A percentile compares a stretch with the other conserved stretches of the same genome.
Evolutionary conservation across 2,797 vertebrate genomes (phyloP).

Genomic region (Emys orbicularis): DNA sequence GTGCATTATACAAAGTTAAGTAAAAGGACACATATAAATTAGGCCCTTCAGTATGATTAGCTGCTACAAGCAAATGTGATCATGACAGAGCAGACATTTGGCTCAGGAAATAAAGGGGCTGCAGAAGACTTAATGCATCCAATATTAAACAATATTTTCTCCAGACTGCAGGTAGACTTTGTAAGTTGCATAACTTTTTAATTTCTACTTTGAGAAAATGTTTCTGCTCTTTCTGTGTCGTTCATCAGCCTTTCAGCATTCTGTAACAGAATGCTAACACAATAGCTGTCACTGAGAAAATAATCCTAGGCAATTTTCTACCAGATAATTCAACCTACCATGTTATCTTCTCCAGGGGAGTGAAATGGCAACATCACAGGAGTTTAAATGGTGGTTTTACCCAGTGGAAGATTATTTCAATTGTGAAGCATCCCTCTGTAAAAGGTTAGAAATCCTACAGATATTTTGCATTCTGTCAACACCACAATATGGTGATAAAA

Average conservation of each 20-base stretch:
- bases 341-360: slow-evolving; percentile 75
- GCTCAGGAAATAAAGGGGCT: slow-evolving; percentile 32
- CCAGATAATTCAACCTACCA: slow-evolving; percentile 64
- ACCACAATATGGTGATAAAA: slow-evolving; percentile 35
- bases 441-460: slow-evolving; percentile 60
- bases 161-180: not conserved
- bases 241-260: slow-evolving; percentile 64
- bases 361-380: slow-evolving; percentile 58
- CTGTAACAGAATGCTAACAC: slow-evolving; percentile 43
- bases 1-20: slow-evolving; percentile 73
- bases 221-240: slow-evolving; percentile 41
- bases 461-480: slow-evolving; percentile 59
- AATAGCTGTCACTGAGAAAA: slow-evolving; percentile 72
- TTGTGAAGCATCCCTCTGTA: slow-evolving; percentile 33
- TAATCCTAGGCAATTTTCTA: slow-evolving; percentile 73
- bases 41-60: slow-evolving; percentile 35
- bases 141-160: slow-evolving; percentile 37
- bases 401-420: slow-evolving; percentile 48
- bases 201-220: slow-evolving; percentile 45
- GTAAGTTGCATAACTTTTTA: slow-evolving; percentile 27
- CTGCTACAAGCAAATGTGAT: slow-evolving; percentile 46
- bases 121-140: not conserved
- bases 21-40: slow-evolving; percentile 65
- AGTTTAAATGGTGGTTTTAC: slow-evolving; percentile 42
- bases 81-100: slow-evolving; percentile 27